These are phyloP conservation scores for Ariolimax columbianus DNA, from an alignment of 2,888 invertebrate genomes.

Conservation along the genomic window DNA sequence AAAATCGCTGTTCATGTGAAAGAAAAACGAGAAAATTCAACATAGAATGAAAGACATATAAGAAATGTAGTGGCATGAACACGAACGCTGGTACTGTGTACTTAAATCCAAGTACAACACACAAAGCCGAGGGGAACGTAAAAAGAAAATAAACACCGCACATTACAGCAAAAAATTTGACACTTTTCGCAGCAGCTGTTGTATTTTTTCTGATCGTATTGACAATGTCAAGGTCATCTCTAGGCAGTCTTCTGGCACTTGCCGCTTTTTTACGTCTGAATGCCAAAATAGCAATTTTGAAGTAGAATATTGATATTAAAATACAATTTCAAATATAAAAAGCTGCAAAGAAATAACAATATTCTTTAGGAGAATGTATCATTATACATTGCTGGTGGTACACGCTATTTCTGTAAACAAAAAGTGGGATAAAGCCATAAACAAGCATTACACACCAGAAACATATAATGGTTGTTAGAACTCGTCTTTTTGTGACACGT, in stretches of 20 bases:
- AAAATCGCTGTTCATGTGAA: too few relatives aligned
- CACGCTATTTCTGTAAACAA: neutral
- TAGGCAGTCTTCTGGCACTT: neutral
- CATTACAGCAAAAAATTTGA: slow-evolving; percentile 4
- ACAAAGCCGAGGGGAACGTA: neutral
- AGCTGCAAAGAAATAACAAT: neutral
- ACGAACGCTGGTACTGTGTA: neutral
- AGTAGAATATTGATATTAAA: slow-evolving; percentile 8
- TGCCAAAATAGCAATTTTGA: slow-evolving; percentile 19
- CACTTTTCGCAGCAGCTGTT: slow-evolving; percentile 5
- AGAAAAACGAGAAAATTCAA: too few relatives aligned
- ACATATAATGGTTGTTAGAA: neutral
- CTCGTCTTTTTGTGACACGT: neutral
- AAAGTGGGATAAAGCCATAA: neutral
- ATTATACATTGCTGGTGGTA: neutral
- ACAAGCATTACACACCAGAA: slow-evolving; percentile 2
- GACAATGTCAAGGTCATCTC: too few relatives aligned
- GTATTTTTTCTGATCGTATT: neutral
- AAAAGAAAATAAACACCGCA: neutral
- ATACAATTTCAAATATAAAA: neutral
- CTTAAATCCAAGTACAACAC: neutral
- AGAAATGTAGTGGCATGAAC: neutral
- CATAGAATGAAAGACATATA: neutral
- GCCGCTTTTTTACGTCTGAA: slow-evolving; percentile 7
- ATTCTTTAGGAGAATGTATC: neutral